Base-by-base conservation (phyloP, 2,888 invertebrate species). In the Apomyelois bistriatella region DNA sequence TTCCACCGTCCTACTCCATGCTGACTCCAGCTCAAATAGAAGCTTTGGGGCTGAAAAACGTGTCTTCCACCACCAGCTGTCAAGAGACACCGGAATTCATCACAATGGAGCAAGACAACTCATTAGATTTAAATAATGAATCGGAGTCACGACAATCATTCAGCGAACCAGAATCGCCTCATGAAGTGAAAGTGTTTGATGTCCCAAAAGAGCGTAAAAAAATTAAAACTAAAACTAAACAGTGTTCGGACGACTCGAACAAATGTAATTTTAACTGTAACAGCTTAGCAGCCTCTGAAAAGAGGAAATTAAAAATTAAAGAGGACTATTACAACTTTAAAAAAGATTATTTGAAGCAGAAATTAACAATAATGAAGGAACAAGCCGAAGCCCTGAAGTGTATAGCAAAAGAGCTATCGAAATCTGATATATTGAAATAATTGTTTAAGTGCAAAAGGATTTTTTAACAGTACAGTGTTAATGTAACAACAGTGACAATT, bases 251-350 rank as follows among this genome's bases (percentile, higher is more conserved):
- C 54, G 78, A 81, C 65, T 65, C 74, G 46, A 68, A 65, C 49
- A 71, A 60, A 15, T 86, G 87, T 69, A 68, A 66, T 36, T 79
- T 85, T 47, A 87, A 82, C 62, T 87, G 86, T 78, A 79, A 88
- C 57, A 58, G 76, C 48, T 60, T 89, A 56, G 79, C 85, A 17
- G 65, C 66, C 13, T 79, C 82, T 47, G 89, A 89, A 58, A 74
- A 82, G 62, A 74, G 69, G 48, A 89, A 88, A 58, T 62, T 83
- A 48, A 68, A 82, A 56, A 70, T 88, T 0, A 88, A 89, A 58
- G 83, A 87, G 58, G 85, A 87, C 52, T 89, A 85, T 65, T 76
- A 82, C 12, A 83, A 73, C 58, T 89, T 86, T 57, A 87, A 82
- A 67, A 88, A 87, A 59, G 83, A 86, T 56, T 89, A 89, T 69